Evolutionary conservation across 2,113 vertebrate species (phyloP), one percentile per base, ranked within the genome.

Genomic region (Anhinga rufa): DNA sequence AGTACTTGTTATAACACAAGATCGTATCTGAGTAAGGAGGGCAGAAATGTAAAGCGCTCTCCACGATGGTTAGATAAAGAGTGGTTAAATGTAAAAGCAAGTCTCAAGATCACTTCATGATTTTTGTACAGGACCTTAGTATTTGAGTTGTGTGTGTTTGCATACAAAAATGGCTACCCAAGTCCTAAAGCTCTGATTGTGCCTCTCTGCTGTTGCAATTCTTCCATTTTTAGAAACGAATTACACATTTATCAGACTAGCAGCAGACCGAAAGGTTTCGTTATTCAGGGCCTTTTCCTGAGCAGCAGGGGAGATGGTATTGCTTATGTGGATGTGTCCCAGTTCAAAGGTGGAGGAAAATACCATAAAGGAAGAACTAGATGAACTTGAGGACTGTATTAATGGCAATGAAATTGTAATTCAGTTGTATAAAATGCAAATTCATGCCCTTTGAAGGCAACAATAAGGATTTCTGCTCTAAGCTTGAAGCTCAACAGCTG

Each of bases 391-490:
- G 13, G 31, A 75, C 51, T 74, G 25, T 46, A 81, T 58, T 86
- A 86, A 74, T 38, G 34, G n/a, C 61, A 84, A 55, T 82, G 62
- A 85, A 78, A 79, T 20, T 68, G 29, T 87, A 76, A 72, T 71
- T 90, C 44, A 55, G 40, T 88, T 85, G 66, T 65, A 44, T 79
- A 85, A 92, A 93, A 93, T 82, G 76, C 62, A 90, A 93, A 96
- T 93, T 52, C 44, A 21, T 94, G 52, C 44, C 75, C 58, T 90
- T 95, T 92, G 62, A 85, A 85, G 76, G 26, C 34, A 95, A 48
- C 79, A 88, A 57, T 31, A 65, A 44, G 49, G 66, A 88, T 88
- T 94, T 95, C 75, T 88, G 58, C 57, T 52, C 7, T 10, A 44
- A 75, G 48, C 36, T 25, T 82, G 44, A 60, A 79, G 44, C 52